These are phyloP conservation scores for Pseudobourletiella spinata DNA, from an alignment of 1,140 invertebrate genomes.

Conservation along the genomic window DNA sequence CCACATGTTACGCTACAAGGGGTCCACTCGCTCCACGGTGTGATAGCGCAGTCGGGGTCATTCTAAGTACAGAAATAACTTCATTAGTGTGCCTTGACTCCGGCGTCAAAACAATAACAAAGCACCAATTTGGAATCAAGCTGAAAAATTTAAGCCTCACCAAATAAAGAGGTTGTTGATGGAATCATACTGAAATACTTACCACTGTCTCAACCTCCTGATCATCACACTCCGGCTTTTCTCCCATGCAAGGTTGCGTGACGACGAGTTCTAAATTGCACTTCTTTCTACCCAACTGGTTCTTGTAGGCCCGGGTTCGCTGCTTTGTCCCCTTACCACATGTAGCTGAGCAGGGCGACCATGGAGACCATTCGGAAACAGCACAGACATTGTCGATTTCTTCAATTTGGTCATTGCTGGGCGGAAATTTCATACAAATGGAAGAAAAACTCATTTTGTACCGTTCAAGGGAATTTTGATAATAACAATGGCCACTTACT, in stretches of 20 bases:
- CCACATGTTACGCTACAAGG: slow-evolving; percentile 64
- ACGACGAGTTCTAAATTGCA: slow-evolving; percentile 41
- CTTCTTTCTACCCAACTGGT: slow-evolving; percentile 44
- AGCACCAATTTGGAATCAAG: too few relatives aligned
- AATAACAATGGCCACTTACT: slow-evolving; percentile 3
- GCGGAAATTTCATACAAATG: slow-evolving; percentile 10
- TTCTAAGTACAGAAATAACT: too few relatives aligned
- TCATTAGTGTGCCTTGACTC: too few relatives aligned
- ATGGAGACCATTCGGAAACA: slow-evolving; percentile 48
- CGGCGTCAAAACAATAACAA: background rate
- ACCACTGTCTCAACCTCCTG: too few relatives aligned
- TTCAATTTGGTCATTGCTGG: slow-evolving; percentile 16
- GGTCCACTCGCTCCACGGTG: slow-evolving; percentile 62
- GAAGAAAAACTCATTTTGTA: too few relatives aligned
- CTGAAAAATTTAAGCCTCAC: too few relatives aligned
- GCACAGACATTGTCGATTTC: slow-evolving; percentile 41
- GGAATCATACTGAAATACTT: too few relatives aligned
- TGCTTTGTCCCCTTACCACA: slow-evolving; percentile 49
- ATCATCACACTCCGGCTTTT: background rate
- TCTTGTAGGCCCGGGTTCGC: slow-evolving; percentile 45
- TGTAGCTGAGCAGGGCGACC: slow-evolving; percentile 49
- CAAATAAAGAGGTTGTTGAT: too few relatives aligned
- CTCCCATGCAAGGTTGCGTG: slow-evolving; percentile 38
- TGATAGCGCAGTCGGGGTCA: slow-evolving; percentile 46
- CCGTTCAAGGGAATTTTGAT: too few relatives aligned